Evolutionary conservation across 2,113 vertebrate species (phyloP).

Genomic region (Cryptomyrus ogoouensis): DNA sequence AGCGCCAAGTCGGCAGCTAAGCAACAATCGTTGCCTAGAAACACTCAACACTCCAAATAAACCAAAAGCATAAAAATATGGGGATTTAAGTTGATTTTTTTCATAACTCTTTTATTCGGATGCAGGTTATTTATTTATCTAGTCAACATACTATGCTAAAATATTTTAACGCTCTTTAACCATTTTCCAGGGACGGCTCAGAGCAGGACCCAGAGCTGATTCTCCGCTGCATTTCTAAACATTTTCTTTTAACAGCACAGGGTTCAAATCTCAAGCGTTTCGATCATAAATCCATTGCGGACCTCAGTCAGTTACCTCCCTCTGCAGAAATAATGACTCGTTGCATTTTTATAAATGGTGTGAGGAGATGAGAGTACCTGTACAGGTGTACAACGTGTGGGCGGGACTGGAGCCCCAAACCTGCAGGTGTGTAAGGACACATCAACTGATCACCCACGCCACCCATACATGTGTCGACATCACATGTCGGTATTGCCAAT

Average conservation of each 20-base stretch:
- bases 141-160: not conserved
- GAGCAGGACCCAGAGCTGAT: not conserved
- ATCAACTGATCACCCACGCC: not conserved
- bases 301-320: not conserved
- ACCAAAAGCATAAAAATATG: not conserved
- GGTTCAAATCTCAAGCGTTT: not conserved
- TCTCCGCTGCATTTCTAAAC: not conserved
- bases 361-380: not conserved
- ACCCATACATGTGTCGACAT: not conserved
- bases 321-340: not conserved
- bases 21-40: not conserved
- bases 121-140: not conserved
- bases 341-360: not conserved
- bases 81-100: not conserved
- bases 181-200: not conserved
- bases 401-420: not conserved
- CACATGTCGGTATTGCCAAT: not conserved
- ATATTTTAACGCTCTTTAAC: not conserved
- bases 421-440: not conserved
- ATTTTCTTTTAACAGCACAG: not conserved
- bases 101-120: not conserved
- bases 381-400: not conserved
- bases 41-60: not conserved
- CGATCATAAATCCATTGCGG: not conserved
- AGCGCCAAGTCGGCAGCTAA: not conserved